phyloP scores from a whole-genome alignment of 1,140 invertebrate species.

The Camponotus floridanus region DNA sequence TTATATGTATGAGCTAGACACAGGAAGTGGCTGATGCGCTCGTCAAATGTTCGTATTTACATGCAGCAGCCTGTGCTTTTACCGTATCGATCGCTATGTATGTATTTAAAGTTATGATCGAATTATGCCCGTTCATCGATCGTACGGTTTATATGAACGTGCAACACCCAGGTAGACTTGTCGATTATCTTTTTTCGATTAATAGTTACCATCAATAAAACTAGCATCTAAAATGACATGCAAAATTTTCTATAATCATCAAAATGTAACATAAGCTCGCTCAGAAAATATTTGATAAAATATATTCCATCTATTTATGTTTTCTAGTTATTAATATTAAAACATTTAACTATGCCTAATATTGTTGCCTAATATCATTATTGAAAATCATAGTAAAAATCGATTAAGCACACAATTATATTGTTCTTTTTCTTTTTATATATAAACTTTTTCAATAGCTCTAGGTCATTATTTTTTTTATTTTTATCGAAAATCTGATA shows the following conservation, averaged over 20 bases:
- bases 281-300: too few species aligned
- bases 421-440: background rate
- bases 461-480: background rate
- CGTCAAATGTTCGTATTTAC: constrained; percentile 55
- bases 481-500: background rate
- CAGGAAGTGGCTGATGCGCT: constrained; percentile 57
- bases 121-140: constrained; percentile 58
- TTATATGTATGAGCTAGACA: constrained; percentile 64
- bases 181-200: constrained; percentile 45
- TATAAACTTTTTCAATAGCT: too few species aligned
- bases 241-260: background rate
- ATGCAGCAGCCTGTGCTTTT: constrained; percentile 56
- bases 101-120: constrained; percentile 64
- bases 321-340: background rate
- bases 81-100: constrained; percentile 60
- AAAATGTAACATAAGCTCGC: too few species aligned
- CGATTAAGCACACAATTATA: background rate
- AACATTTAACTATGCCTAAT: background rate
- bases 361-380: background rate
- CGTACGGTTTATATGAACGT: constrained; percentile 47
- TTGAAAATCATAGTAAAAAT: constrained; percentile 3
- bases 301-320: background rate
- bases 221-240: background rate
- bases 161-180: constrained; percentile 27
- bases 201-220: constrained; percentile 20